Base-by-base conservation (phyloP, 2,797 vertebrate species). In the Alosa sapidissima region DNA sequence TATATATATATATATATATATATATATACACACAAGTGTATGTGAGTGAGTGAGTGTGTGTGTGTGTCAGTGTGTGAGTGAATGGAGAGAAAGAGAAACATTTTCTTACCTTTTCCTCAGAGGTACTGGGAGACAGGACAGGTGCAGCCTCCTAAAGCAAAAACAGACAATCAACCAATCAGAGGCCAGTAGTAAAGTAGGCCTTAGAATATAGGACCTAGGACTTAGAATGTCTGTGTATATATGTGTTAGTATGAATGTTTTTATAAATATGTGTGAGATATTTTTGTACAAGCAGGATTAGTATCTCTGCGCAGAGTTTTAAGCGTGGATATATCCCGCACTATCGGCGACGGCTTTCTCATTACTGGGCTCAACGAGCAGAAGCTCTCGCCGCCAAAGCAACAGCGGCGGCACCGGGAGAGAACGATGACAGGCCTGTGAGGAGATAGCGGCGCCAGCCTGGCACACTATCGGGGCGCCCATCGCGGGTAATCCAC, bases 71-170 rank as follows among this genome's bases (percentile, higher is more conserved):
- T 62, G 0, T 1, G n/a, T 62, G 55, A 21, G 55, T 6, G 52
- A 2, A 8, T 5, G 8, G 8, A 21, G 19, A 19, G 55, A 21
- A 9, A 72, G 9, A 36, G 0, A 36, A 65, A 72, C 65, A 36
- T 9, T 85, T 86, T 5, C 87, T 87, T 83, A 95, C 94, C 93
- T 94, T 95, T 87, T 96, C 95, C 81, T 92, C 91, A 1, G 88
- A 90, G 28, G 91, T 91, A 86, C 92, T 94, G 19, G 92, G 88
- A 10, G 89, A 88, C 52, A 91, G 89, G 2, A 87, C 87, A 81
- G 92, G 83, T 1, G 88, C 21, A 0, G 90, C 49, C 54, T 94
- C 93, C 95, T 95, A 68, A 81, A 89, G 82, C 55, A 88, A 24
- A 78, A 7, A 48, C 24, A 36, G 75, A 60, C 14, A 54, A 51